Evolutionary conservation across 1,140 invertebrate species (phyloP).

Genomic region (Copidosoma floridanum): DNA sequence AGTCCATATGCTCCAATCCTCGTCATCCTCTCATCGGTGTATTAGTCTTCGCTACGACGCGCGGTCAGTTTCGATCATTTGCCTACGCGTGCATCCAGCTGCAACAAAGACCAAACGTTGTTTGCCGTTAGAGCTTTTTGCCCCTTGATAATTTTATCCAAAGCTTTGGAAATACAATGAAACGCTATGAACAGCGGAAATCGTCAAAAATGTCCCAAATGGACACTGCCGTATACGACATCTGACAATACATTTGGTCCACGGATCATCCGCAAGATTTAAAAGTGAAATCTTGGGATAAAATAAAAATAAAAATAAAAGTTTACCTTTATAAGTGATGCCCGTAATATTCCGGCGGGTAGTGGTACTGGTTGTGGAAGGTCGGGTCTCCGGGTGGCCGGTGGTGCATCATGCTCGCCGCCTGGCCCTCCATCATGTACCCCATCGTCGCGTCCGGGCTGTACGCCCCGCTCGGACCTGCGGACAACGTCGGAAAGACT

Average conservation of each 20-base stretch:
- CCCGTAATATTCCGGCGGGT: constrained; percentile 86
- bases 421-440: constrained; percentile 95
- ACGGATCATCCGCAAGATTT: not conserved
- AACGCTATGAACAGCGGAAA: too few relatives aligned
- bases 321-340: constrained; percentile 75
- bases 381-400: constrained; percentile 84
- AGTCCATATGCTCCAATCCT: constrained; percentile 27
- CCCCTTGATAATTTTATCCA: too few relatives aligned
- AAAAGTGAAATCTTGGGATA: not conserved
- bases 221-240: too few relatives aligned
- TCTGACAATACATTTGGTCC: too few relatives aligned
- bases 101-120: constrained; percentile 30
- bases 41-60: constrained; percentile 12
- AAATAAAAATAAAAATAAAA: not conserved
- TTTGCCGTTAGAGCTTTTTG: too few relatives aligned
- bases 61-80: constrained; percentile 14
- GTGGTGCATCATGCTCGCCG: constrained; percentile 92
- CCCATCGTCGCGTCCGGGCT: constrained; percentile 92
- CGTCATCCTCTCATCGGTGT: constrained; percentile 26
- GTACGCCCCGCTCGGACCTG: constrained; percentile 90
- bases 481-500: constrained; percentile 83
- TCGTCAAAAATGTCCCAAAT: too few relatives aligned
- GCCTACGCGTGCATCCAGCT: constrained; percentile 34
- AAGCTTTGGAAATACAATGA: too few relatives aligned
- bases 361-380: constrained; percentile 90